Conservation (phyloP, 1,140 invertebrate genomes). For the Heliconius hewitsoni region DNA sequence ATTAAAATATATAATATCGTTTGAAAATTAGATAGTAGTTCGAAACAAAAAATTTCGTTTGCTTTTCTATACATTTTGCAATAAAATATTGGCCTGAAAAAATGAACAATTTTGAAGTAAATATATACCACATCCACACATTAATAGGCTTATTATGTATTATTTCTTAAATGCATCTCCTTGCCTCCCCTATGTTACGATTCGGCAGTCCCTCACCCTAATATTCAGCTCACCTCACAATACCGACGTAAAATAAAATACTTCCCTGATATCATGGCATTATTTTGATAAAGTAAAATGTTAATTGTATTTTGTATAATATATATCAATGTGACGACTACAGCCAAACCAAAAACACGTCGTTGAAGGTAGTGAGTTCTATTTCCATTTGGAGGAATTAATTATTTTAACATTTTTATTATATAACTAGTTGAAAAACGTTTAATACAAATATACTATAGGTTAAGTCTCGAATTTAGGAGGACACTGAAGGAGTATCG, state of each 20-base stretch:
- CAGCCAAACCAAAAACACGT: no score
- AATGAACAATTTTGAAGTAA: neutral
- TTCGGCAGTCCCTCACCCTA: slow-evolving; percentile 1
- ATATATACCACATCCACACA: neutral
- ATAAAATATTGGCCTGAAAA: neutral
- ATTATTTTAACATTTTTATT: neutral
- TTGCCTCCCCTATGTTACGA: neutral
- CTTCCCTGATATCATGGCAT: neutral
- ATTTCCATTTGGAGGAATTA: neutral
- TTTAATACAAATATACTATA: no score
- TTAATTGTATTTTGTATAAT: neutral
- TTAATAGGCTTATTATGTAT: neutral
- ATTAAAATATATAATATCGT: no score
- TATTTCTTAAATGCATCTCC: slow-evolving; percentile 36
- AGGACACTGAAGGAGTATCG: no score
- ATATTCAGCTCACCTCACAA: neutral
- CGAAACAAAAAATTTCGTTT: no score
- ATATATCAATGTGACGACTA: neutral
- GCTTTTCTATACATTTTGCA: neutral
- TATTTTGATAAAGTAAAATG: neutral
- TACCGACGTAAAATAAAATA: neutral
- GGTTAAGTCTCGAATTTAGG: no score
- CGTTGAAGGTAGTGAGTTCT: no score
- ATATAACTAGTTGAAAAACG: no score
- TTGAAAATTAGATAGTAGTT: no score